A percentile compares a stretch with the other conserved stretches of the same genome.
Evolutionary conservation across 2,797 vertebrate species (phyloP).

Genomic region (Sternotherus odoratus): DNA sequence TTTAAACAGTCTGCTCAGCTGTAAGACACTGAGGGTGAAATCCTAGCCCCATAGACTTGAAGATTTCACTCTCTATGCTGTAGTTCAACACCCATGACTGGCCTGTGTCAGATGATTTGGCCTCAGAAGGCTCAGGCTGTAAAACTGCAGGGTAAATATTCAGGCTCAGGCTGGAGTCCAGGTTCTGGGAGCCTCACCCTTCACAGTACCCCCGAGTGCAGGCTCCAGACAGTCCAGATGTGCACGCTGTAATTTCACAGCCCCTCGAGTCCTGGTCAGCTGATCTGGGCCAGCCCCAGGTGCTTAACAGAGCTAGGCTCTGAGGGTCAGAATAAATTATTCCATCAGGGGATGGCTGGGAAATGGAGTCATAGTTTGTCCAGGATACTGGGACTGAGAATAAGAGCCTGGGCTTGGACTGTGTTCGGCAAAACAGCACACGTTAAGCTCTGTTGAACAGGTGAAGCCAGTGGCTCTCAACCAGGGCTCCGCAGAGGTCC

Average conservation of each 20-base stretch:
- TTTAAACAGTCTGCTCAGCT: not conserved
- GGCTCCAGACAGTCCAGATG: too few relatives aligned
- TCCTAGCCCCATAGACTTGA: not conserved
- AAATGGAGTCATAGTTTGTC: not conserved
- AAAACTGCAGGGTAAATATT: too few relatives aligned
- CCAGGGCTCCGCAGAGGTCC: too few relatives aligned
- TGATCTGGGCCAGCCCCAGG: too few relatives aligned
- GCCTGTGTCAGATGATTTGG: not conserved
- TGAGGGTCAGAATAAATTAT: not conserved
- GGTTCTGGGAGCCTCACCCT: not conserved
- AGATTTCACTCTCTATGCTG: not conserved
- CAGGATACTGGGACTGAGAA: accelerated
- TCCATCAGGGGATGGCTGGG: not conserved
- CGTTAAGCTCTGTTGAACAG: accelerated
- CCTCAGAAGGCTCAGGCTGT: too few relatives aligned
- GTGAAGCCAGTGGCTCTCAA: too few relatives aligned
- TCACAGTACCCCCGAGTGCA: not conserved
- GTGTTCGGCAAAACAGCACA: not conserved
- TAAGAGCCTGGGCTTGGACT: accelerated
- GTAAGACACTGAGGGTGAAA: conserved; percentile 5
- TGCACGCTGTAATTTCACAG: too few relatives aligned
- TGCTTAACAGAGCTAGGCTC: not conserved
- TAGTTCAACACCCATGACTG: not conserved
- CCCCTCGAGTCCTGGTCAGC: too few relatives aligned
- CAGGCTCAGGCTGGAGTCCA: too few relatives aligned